Conservation (phyloP, 2,888 invertebrate species). For the Oscheius sp. region DNA sequence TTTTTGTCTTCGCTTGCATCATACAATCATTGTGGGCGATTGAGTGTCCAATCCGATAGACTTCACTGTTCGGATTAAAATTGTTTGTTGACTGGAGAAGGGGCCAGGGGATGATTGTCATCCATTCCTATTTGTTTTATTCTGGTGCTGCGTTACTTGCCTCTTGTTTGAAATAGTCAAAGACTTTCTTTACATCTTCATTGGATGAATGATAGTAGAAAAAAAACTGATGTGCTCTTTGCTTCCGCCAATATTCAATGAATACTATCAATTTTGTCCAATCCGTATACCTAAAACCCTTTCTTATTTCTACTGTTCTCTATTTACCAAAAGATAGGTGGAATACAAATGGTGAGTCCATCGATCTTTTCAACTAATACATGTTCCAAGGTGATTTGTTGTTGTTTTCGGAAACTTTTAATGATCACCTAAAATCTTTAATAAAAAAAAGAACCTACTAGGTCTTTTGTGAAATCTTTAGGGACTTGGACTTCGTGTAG, state of each 20-base stretch:
- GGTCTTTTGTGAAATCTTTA: background rate
- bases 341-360: slow-evolving; percentile 4
- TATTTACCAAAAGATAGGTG: slow-evolving; percentile 13
- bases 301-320: background rate
- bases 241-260: slow-evolving; percentile 49
- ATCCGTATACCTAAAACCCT: slow-evolving; percentile 38
- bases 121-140: slow-evolving; percentile 12
- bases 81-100: slow-evolving; percentile 24
- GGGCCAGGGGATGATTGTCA: slow-evolving; percentile 35
- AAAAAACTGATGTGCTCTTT: slow-evolving; percentile 49
- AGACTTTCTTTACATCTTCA: slow-evolving; percentile 31
- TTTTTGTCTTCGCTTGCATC: slow-evolving; percentile 34
- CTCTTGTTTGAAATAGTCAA: slow-evolving; percentile 36
- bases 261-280: slow-evolving; percentile 46
- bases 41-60: slow-evolving; percentile 52
- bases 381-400: background rate
- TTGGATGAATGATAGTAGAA: slow-evolving; percentile 50
- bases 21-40: slow-evolving; percentile 53
- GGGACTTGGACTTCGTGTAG: background rate
- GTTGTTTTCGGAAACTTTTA: background rate
- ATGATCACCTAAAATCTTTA: background rate
- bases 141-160: background rate
- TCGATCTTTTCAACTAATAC: background rate
- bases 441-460: background rate
- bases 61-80: slow-evolving; percentile 37